These are phyloP conservation scores for Stegostoma tigrinum DNA, from an alignment of 2,113 vertebrate species.

Conservation along the genomic window DNA sequence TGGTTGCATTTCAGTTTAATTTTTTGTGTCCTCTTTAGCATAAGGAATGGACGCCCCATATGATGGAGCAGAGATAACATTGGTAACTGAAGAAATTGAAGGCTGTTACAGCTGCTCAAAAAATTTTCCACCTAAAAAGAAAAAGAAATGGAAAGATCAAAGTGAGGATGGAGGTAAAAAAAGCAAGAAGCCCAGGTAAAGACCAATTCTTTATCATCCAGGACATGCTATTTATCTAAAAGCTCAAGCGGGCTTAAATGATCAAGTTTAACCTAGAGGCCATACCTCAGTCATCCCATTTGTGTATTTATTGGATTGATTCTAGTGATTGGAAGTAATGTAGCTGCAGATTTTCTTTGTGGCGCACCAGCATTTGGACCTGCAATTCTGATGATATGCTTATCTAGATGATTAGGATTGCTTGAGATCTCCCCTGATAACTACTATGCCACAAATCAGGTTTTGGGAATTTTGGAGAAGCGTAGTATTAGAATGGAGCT, in stretches of 20 bases:
- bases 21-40: not conserved
- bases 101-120: conserved; percentile 64
- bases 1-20: not conserved
- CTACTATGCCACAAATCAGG: not conserved
- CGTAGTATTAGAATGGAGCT: not conserved
- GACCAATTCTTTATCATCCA: not conserved
- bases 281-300: not conserved
- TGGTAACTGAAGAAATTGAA: conserved; percentile 80
- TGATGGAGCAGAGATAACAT: conserved; percentile 74
- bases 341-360: not conserved
- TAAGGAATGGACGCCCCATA: conserved; percentile 73
- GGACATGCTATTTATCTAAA: not conserved
- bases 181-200: conserved; percentile 83
- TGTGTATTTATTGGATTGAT: not conserved
- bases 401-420: not conserved
- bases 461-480: not conserved
- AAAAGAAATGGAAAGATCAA: conserved; percentile 69
- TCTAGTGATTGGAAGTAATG: not conserved
- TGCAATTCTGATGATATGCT: not conserved
- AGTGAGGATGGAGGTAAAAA: conserved; percentile 64
- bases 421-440: no score
- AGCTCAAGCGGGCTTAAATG: not conserved
- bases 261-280: not conserved
- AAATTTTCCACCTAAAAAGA: conserved; percentile 74
- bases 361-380: no score